Evolutionary conservation across 2,888 invertebrate species (phyloP), one percentile per base, ranked within the genome.

Genomic region (Lithophane leautieri): DNA sequence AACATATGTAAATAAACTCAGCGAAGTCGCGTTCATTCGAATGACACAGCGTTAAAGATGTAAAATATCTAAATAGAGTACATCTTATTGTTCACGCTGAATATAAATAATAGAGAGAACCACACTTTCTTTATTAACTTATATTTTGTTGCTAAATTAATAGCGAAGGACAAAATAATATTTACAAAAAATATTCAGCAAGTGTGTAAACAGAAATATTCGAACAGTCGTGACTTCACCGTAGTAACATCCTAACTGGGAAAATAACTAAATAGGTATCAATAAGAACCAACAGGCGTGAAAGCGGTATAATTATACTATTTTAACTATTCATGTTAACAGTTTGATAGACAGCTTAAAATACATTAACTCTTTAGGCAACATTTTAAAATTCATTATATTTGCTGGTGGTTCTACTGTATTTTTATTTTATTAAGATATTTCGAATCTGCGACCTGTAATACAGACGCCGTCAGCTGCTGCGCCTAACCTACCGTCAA

Each of bases 111-210:
- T 78, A 79, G 66, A 81, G 69, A 62, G 74, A 63, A 70, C 34
- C 65, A 66, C 28, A 40, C 28, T 67, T 44, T 28, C 14, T 65
- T 44, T 28, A 50, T 4, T 28, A 76, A 63, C 76, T 22, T 63
- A 63, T 25, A n/a, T 74, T 52, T 63, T 54, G 25, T 28, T 67
- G 28, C 52, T 22, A 63, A 71, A 42, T 63, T 42, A 67, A 56
- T 63, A 76, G 25, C 42, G 28, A 69, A 69, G 8, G 11, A 68
- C 62, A 73, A 73, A 83, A 82, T 79, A 70, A 86, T 84, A 84
- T 83, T 79, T 78, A 85, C 89, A 88, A 74, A 68, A 81, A 79
- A 80, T 85, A 70, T 50, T 74, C 44, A 66, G 34, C 58, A 70
- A 44, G 62, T 40, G 52, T 56, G 40, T 47, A 42, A 7, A 19